A percentile compares a stretch with the other conserved stretches of the same genome.
These are phyloP conservation scores for Taphrorychus bicolor DNA, from an alignment of 2,888 invertebrate genomes.

Conservation along the genomic window DNA sequence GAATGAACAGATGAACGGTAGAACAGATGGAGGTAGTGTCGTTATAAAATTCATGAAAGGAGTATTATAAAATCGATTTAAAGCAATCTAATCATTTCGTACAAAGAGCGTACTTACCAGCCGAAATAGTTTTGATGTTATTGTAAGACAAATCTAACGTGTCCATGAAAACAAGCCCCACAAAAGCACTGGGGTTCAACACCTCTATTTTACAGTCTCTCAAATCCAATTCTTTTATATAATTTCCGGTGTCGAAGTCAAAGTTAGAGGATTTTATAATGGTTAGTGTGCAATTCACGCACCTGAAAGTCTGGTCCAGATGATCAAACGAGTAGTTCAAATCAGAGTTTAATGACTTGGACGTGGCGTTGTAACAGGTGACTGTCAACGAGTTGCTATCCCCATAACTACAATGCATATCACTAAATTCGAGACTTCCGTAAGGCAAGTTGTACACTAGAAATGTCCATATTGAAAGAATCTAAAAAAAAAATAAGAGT, in stretches of 20 bases:
- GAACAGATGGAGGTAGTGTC: too few species aligned
- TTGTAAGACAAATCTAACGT: slow-evolving; percentile 52
- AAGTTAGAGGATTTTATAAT: slow-evolving; percentile 53
- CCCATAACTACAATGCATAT: slow-evolving; percentile 56
- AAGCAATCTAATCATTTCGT: too few species aligned
- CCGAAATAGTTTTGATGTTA: slow-evolving; percentile 50
- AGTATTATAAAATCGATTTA: too few species aligned
- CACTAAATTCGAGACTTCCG: too few species aligned
- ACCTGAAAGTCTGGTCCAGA: slow-evolving; percentile 17
- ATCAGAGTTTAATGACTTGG: slow-evolving; percentile 53
- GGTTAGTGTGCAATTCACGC: slow-evolving; percentile 53
- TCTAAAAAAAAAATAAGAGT: too few species aligned
- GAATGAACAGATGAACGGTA: too few species aligned
- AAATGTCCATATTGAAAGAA: too few species aligned
- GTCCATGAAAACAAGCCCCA: slow-evolving; percentile 56
- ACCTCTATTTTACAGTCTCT: slow-evolving; percentile 50
- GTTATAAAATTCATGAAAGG: too few species aligned
- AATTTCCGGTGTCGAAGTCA: slow-evolving; percentile 57
- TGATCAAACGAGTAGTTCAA: slow-evolving; percentile 56
- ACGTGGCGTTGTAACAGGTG: slow-evolving; percentile 55
- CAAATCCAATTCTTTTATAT: slow-evolving; percentile 53
- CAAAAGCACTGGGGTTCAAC: slow-evolving; percentile 53
- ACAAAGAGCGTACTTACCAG: too few species aligned
- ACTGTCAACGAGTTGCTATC: slow-evolving; percentile 58
- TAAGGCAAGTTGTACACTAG: too few species aligned